Percentiles rank a stretch among this genome's conserved stretches.
These are phyloP conservation scores for Cetoscarus ocellatus DNA, from an alignment of 2,797 vertebrate species.

Conservation along the genomic window DNA sequence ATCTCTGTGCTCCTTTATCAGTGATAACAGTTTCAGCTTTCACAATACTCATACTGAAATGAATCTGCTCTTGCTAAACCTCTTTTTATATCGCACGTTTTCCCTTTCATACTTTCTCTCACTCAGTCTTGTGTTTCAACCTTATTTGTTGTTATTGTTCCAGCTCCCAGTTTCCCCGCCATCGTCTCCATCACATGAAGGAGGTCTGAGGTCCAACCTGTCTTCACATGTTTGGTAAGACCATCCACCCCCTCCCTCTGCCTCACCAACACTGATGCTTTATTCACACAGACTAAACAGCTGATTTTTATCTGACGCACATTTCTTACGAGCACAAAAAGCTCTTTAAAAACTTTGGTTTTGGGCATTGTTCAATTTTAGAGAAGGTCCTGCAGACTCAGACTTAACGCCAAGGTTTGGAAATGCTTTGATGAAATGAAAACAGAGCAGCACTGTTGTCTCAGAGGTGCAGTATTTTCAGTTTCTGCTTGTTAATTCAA, in stretches of 20 bases:
- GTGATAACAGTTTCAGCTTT: background rate
- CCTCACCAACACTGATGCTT: background rate
- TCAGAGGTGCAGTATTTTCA: too few species aligned
- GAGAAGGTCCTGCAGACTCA: background rate
- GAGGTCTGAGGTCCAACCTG: background rate
- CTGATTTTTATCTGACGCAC: background rate
- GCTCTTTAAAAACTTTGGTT: background rate
- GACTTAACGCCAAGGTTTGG: too few species aligned
- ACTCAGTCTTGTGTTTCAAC: background rate
- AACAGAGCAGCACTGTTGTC: too few species aligned
- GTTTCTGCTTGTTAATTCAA: too few species aligned
- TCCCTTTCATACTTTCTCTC: too few species aligned
- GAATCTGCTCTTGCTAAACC: background rate
- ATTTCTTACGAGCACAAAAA: background rate
- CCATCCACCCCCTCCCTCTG: too few species aligned
- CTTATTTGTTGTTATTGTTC: background rate
- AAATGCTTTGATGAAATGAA: too few species aligned
- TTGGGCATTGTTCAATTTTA: background rate
- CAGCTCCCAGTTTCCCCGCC: constrained; percentile 16
- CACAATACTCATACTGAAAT: background rate
- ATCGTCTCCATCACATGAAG: constrained; percentile 1
- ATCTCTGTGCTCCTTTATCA: background rate
- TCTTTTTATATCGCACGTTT: background rate
- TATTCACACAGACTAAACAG: background rate
- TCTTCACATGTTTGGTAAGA: constrained; percentile 30